Base-by-base conservation (phyloP, 2,888 invertebrate genomes). In the Ashinkailepas kermadecensis region DNA sequence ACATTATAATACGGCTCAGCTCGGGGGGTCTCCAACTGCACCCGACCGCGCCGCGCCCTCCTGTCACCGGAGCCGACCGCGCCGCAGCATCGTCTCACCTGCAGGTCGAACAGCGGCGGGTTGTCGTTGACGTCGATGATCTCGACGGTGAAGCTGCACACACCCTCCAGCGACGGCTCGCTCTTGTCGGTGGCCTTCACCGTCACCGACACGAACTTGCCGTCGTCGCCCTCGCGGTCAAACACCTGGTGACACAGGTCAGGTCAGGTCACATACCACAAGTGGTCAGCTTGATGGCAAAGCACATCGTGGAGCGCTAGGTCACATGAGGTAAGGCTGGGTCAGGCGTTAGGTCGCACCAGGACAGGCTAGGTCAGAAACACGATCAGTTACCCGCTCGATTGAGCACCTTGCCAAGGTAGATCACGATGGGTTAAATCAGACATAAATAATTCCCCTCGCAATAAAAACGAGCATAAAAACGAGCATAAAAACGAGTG, bases 131-230 rank as follows among this genome's bases (percentile, higher is more conserved):
- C 95, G 88, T 99, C 99, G 1, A 96, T 96, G 81, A 99, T 96
- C 90, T 97, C 97, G 80, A 97, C 97, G 23, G 96, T 97, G 87
- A 99, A 99, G 12, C 98, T 98, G 88, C 99, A 99, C 85, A 98
- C 97, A 57, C 98, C 97, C 88, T 98, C 98, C 85, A 99, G 88
- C 0, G 96, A 96, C 1, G 98, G 97, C 87, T 96, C 96, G n/a
- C 98, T 99, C 87, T 97, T 95, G 91, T 99, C 99, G 0, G 97
- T 97, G 9, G 98, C 99, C 89, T 98, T 97, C 0, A 98, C 95
- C 0, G 97, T 97, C 10, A 97, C 96, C 0, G 96, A 96, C 11
- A 97, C 96, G 88, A 96, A 96, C 89, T 96, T 96, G 13, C 96
- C 96, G 87, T 96, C 96, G 86, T 98, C 97, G 0, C 96, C 96